Conservation (phyloP, 2,113 vertebrate species). For the Gasterosteus nipponicus region DNA sequence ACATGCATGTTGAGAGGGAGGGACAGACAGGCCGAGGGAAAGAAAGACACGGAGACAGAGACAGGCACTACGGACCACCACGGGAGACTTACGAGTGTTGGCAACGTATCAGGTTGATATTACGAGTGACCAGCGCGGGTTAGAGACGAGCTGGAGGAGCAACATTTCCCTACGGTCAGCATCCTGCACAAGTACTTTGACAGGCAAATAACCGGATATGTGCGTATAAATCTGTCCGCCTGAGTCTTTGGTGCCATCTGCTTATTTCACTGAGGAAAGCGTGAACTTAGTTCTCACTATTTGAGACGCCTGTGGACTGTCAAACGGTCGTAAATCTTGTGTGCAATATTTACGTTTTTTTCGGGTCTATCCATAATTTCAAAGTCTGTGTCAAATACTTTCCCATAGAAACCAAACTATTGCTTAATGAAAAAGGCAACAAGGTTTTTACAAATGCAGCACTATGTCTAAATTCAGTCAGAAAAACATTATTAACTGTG, state of each 20-base stretch:
- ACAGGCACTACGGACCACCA: constrained; percentile 23
- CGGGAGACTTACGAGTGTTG: background rate
- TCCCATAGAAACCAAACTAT: accelerated
- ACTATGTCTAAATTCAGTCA: background rate
- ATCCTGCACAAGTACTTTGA: constrained; percentile 72
- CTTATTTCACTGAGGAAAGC: background rate
- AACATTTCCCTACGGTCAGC: constrained; percentile 64
- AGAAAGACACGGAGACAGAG: constrained; percentile 7
- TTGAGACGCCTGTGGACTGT: background rate
- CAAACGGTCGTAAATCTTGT: background rate
- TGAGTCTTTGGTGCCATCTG: background rate
- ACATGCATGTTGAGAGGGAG: background rate
- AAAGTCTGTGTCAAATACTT: background rate
- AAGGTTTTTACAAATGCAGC: background rate
- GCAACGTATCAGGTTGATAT: background rate
- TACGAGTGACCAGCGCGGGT: constrained; percentile 9
- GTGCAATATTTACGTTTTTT: too few species aligned
- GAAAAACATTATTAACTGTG: background rate
- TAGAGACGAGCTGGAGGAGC: constrained; percentile 28
- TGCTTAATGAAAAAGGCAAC: background rate
- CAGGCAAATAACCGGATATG: constrained; percentile 72
- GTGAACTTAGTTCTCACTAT: background rate
- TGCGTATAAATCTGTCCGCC: constrained; percentile 40
- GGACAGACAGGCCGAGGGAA: background rate
- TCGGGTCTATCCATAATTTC: background rate